Evolutionary conservation across 2,113 vertebrate species (phyloP).

Genomic region (Strix uralensis): DNA sequence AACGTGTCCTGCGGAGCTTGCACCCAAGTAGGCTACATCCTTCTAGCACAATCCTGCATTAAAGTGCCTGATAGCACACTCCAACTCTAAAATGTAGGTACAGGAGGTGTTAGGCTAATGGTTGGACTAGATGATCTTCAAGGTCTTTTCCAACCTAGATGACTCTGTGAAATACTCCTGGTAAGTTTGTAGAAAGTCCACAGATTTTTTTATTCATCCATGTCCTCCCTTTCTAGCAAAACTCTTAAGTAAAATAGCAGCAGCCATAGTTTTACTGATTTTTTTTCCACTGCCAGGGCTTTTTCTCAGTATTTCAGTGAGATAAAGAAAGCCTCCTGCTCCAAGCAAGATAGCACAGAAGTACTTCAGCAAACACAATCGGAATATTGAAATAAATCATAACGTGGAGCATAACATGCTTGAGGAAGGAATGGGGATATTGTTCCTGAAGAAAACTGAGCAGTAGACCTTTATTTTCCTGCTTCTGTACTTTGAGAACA

Average conservation of each 20-base stretch:
- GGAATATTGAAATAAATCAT: background rate
- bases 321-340: background rate
- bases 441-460: background rate
- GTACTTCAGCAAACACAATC: background rate
- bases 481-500: fast-evolving
- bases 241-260: background rate
- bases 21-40: fast-evolving
- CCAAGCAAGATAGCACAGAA: too few relatives aligned
- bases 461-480: background rate
- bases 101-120: too few relatives aligned
- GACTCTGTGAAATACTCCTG: background rate
- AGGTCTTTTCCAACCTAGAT: too few relatives aligned
- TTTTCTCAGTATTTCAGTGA: background rate
- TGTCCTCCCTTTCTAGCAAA: background rate
- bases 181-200: background rate
- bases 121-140: too few relatives aligned
- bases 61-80: fast-evolving
- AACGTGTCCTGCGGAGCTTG: too few relatives aligned
- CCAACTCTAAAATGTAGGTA: background rate
- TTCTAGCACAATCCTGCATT: too few relatives aligned
- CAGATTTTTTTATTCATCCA: too few relatives aligned
- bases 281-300: background rate
- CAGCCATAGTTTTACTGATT: background rate
- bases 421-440: fast-evolving
- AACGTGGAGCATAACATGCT: fast-evolving